These are phyloP conservation scores for Halichondria panicea DNA, from an alignment of 37 sponge, comb jelly and placozoan species.

Conservation along the genomic window DNA sequence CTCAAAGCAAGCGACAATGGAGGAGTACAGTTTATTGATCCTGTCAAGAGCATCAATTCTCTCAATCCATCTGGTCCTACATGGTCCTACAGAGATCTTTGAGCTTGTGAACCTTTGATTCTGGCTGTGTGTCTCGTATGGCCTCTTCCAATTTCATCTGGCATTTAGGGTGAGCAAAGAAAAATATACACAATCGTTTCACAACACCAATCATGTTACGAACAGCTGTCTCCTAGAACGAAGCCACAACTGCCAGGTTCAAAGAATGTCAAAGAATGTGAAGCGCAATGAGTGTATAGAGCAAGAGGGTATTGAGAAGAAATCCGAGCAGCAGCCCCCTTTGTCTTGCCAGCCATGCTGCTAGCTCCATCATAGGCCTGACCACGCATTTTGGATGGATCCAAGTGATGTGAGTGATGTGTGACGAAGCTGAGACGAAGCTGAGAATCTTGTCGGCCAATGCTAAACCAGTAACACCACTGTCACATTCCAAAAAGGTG, in stretches of 20 bases:
- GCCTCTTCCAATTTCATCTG: constrained; percentile 34
- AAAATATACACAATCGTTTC: constrained; percentile 7
- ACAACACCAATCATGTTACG: constrained; percentile 40
- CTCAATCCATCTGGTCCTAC: constrained; percentile 67
- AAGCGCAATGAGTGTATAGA: constrained; percentile 48
- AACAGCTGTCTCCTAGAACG: constrained; percentile 19
- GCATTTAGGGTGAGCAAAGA: constrained; percentile 42
- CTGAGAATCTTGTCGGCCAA: constrained; percentile 53
- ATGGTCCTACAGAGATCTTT: constrained; percentile 69
- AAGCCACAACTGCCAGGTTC: constrained; percentile 50
- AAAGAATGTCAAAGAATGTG: constrained; percentile 44
- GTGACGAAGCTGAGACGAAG: no score
- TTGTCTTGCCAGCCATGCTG: constrained; percentile 50
- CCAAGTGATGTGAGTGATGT: constrained; percentile 27
- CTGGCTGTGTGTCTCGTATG: constrained; percentile 13
- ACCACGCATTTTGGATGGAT: constrained; percentile 58
- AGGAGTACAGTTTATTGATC: constrained; percentile 3
- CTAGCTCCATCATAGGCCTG: constrained; percentile 83
- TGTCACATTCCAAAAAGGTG: constrained; percentile 55
- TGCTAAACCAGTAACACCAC: constrained; percentile 59
- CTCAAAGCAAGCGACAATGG: constrained; percentile 46
- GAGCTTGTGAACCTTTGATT: constrained; percentile 22
- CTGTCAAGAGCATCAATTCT: constrained; percentile 53
- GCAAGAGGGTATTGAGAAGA: constrained; percentile 34
- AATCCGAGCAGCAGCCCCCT: constrained; percentile 36